Evolutionary conservation across 2,888 invertebrate species (phyloP), one percentile per base, ranked within the genome.

Genomic region (Cerastis leucographa): DNA sequence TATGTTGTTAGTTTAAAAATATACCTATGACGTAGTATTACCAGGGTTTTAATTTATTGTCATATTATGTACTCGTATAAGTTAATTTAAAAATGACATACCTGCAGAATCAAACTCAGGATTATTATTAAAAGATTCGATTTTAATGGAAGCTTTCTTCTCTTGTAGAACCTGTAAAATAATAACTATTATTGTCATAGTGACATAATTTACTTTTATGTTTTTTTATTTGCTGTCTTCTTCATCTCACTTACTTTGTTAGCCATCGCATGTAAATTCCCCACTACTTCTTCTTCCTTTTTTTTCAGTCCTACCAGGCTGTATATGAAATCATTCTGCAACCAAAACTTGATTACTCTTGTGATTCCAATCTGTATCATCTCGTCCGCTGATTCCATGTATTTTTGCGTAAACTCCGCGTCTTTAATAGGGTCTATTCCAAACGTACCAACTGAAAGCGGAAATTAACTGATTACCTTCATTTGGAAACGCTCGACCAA

Each of bases 111-210:
- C 29, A 44, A 6, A 56, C n/a, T 49, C 62, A 14, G 25, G 19
- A 7, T 19, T n/a, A 9, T 29, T 44, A 9, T 54, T 71, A 2
- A n/a, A 19, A 49, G 7, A n/a, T 25, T 44, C 35, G 0, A 66
- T 14, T 44, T 54, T 61, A 22, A 78, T 42, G 3, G 59, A 35
- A 11, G 66, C 51, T 66, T 78, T 78, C 44, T 78, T 78, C n/a
- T 71, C 42, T 78, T 78, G 78, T 44, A 78, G 22, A 66, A 78
- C 66, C 77, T 78, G 29, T 9, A 46, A 54, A 12, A 25, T 35
- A 9, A 35, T 35, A 19, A 61, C 19, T 35, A 3, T 61, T 61
- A 19, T 19, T 35, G 3, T 35, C 35, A n/a, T n/a, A n/a, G n/a
- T n/a, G n/a, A n/a, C n/a, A n/a, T n/a, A n/a, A n/a, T n/a, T n/a